These are phyloP conservation scores for Xenopus petersii DNA, from an alignment of 2,797 vertebrate species.

Conservation along the genomic window DNA sequence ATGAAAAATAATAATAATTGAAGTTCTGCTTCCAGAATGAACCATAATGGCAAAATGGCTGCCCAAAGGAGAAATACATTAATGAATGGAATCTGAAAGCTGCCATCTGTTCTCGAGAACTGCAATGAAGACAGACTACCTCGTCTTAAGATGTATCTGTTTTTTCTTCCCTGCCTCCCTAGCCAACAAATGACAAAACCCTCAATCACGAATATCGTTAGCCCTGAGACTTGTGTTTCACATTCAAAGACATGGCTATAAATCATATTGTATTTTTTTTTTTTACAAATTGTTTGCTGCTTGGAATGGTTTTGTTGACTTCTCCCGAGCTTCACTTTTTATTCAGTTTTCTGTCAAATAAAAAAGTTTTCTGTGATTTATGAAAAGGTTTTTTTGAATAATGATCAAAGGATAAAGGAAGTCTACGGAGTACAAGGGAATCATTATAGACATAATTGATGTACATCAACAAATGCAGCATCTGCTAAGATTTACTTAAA, in stretches of 20 bases:
- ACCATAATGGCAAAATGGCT: slow-evolving; percentile 23
- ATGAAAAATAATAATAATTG: neutral
- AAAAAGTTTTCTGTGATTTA: slow-evolving; percentile 38
- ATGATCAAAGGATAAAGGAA: slow-evolving; percentile 38
- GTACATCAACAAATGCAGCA: slow-evolving; percentile 17
- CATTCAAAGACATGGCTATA: slow-evolving; percentile 33
- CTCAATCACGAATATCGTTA: slow-evolving; percentile 44
- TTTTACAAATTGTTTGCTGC: slow-evolving; percentile 42
- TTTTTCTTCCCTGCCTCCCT: slow-evolving; percentile 26
- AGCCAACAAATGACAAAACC: slow-evolving; percentile 40
- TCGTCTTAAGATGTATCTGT: slow-evolving; percentile 38
- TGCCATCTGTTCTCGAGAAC: slow-evolving; percentile 43
- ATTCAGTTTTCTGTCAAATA: slow-evolving; percentile 22
- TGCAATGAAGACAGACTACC: slow-evolving; percentile 37
- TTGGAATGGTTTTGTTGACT: slow-evolving; percentile 44
- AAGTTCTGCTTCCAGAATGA: slow-evolving; percentile 6
- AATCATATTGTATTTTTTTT: slow-evolving; percentile 37
- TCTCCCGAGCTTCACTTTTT: slow-evolving; percentile 42
- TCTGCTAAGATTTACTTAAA: slow-evolving; percentile 27
- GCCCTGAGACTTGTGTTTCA: slow-evolving; percentile 28
- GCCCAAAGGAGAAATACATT: slow-evolving; percentile 36
- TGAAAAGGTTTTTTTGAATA: slow-evolving; percentile 36
- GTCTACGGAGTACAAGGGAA: slow-evolving; percentile 19
- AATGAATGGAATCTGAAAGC: slow-evolving; percentile 42
- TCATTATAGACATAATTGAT: slow-evolving; percentile 38